phyloP scores from a whole-genome alignment of 2,888 invertebrate species.

The Saturnia japonica region DNA sequence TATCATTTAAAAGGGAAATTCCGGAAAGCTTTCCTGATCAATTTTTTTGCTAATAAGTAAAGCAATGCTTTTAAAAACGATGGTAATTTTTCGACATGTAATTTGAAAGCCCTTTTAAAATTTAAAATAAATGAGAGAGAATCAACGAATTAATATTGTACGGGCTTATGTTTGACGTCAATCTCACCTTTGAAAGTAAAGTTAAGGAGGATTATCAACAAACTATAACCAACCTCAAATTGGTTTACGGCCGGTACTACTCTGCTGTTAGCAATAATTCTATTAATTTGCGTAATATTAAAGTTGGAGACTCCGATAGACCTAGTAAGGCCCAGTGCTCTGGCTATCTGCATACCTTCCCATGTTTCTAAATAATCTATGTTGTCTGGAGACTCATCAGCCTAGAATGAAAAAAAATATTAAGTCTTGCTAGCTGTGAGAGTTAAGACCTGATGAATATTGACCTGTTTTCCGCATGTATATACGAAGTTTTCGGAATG shows the following conservation, averaged over 20 bases:
- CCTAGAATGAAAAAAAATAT: conserved; percentile 38
- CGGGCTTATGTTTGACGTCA: neutral
- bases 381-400: conserved; percentile 66
- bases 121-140: too few relatives aligned
- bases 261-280: conserved; percentile 80
- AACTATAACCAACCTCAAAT: conserved; percentile 56
- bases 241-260: conserved; percentile 85
- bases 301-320: conserved; percentile 92
- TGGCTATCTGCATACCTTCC: conserved; percentile 88
- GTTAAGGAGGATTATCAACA: neutral
- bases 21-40: neutral
- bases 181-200: neutral
- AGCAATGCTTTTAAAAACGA: neutral
- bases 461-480: too few relatives aligned
- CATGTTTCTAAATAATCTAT: conserved; percentile 89
- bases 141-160: too few relatives aligned
- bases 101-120: neutral
- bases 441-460: too few relatives aligned
- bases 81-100: neutral
- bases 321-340: conserved; percentile 82
- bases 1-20: neutral
- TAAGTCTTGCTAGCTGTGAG: too few relatives aligned
- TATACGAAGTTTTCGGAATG: too few relatives aligned
- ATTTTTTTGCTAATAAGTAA: neutral
- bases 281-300: conserved; percentile 85